phyloP scores from a whole-genome alignment of 2,888 invertebrate species.

The Slavum lentiscoides region DNA sequence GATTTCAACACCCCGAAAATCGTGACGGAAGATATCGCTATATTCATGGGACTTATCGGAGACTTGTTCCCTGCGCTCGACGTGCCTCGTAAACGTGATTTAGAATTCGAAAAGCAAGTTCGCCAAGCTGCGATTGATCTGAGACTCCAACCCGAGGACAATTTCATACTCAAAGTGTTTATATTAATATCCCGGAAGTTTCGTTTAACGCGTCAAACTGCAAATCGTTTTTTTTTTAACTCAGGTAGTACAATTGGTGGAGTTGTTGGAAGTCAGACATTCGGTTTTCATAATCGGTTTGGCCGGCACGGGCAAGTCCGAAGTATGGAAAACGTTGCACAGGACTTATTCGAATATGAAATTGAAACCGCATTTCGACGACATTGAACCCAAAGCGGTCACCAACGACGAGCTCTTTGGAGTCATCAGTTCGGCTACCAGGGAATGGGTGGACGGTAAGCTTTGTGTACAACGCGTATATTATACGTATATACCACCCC shows the following conservation, averaged over 20 bases:
- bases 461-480: too few relatives aligned
- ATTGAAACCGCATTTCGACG: conserved; percentile 80
- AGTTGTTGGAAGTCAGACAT: conserved; percentile 89
- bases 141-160: conserved; percentile 87
- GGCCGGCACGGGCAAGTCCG: conserved; percentile 89
- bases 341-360: conserved; percentile 82
- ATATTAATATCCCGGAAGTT: not conserved
- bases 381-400: conserved; percentile 94
- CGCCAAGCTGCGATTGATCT: conserved; percentile 78
- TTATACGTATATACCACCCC: too few relatives aligned
- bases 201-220: not conserved
- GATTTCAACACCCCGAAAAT: conserved; percentile 96
- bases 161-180: conserved; percentile 77
- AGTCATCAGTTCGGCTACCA: conserved; percentile 86
- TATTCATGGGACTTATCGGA: conserved; percentile 92
- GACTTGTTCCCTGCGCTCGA: conserved; percentile 91
- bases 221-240: conserved; percentile 52
- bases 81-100: conserved; percentile 83
- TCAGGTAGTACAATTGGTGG: conserved; percentile 87
- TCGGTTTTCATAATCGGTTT: conserved; percentile 86
- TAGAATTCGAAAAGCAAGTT: conserved; percentile 81
- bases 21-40: conserved; percentile 85
- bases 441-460: conserved; percentile 85
- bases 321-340: conserved; percentile 89
- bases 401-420: conserved; percentile 95